Evolutionary conservation across 1,140 invertebrate species (phyloP).

Genomic region (Pseudomyrmex flavicornis): DNA sequence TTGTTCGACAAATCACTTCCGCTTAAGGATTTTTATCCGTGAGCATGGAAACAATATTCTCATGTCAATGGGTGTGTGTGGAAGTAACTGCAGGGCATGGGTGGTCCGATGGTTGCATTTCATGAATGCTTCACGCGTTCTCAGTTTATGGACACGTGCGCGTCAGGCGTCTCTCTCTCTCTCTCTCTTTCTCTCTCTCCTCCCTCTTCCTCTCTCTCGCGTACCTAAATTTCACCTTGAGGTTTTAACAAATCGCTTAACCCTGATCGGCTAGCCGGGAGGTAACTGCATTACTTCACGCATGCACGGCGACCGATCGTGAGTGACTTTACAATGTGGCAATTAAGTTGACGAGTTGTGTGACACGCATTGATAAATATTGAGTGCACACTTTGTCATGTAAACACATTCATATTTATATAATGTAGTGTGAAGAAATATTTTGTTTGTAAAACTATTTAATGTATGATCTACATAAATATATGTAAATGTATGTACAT

Average conservation of each 20-base stretch:
- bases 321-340: conserved; percentile 70
- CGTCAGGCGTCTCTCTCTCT: conserved; percentile 64
- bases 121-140: conserved; percentile 79
- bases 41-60: conserved; percentile 12
- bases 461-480: no score
- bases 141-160: conserved; percentile 79
- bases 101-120: conserved; percentile 75
- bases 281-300: conserved; percentile 61
- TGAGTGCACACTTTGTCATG: conserved; percentile 41
- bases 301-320: conserved; percentile 66
- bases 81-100: conserved; percentile 60
- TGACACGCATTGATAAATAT: conserved; percentile 66
- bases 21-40: conserved; percentile 60
- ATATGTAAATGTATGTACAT: no score
- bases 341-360: conserved; percentile 72
- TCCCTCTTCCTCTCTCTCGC: conserved; percentile 3
- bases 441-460: not conserved
- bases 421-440: not conserved
- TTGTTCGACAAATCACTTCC: not conserved
- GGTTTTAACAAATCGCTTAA: conserved; percentile 65
- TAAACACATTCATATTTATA: conserved; percentile 55
- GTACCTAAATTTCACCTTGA: conserved; percentile 77
- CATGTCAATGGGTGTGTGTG: conserved; percentile 5
- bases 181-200: no score
- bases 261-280: conserved; percentile 28